These are phyloP conservation scores for Gonatopus flavifemur DNA, from an alignment of 1,140 invertebrate species.

Conservation along the genomic window DNA sequence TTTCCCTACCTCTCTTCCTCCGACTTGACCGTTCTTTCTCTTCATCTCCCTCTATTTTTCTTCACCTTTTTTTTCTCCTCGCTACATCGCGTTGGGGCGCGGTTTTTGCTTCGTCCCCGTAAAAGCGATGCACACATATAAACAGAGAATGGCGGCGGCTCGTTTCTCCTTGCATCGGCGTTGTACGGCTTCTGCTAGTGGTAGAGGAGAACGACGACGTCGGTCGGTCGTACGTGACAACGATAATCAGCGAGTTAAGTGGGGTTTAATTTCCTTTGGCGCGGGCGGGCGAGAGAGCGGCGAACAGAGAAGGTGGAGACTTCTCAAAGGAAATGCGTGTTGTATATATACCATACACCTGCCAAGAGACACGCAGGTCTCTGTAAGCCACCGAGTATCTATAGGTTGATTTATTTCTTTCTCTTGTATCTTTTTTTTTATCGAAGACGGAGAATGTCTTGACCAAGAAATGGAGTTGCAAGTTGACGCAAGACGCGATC, in stretches of 20 bases:
- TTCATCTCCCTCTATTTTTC: not conserved
- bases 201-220: constrained; percentile 23
- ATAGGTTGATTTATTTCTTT: constrained; percentile 13
- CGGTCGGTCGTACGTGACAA: constrained; percentile 46
- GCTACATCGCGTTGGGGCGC: constrained; percentile 7
- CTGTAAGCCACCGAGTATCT: constrained; percentile 27
- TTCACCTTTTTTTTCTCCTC: not conserved
- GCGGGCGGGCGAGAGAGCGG: constrained; percentile 40
- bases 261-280: constrained; percentile 51
- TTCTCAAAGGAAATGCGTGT: constrained; percentile 36
- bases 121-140: too few relatives aligned
- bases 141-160: too few relatives aligned
- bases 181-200: constrained; percentile 4
- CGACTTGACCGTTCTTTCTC: not conserved
- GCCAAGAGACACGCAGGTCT: constrained; percentile 42
- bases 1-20: constrained; percentile 1
- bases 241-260: constrained; percentile 53
- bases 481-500: constrained; percentile 3
- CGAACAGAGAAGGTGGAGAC: constrained; percentile 7
- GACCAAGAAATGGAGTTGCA: constrained; percentile 8
- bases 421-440: not conserved
- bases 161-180: constrained; percentile 14
- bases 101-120: constrained; percentile 13
- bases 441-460: constrained; percentile 16
- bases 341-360: too few relatives aligned